phyloP scores from a whole-genome alignment of 2,797 vertebrate genomes.

The Schizopygopsis malacanthus region DNA sequence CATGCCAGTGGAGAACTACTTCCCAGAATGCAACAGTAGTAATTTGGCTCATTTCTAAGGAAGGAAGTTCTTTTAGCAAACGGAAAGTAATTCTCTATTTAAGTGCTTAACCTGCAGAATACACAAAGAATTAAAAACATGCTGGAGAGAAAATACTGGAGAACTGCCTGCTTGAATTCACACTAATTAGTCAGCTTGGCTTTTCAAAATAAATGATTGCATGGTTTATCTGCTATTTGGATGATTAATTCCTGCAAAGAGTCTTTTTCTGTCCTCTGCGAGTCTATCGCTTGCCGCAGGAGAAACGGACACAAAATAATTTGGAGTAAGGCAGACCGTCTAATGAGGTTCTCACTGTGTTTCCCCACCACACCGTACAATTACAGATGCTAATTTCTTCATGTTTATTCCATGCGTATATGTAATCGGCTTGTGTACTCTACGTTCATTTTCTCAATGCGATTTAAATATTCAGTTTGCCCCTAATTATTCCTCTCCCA shows the following conservation, averaged over 20 bases:
- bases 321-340: slow-evolving; percentile 46
- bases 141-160: slow-evolving; percentile 60
- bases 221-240: slow-evolving; percentile 68
- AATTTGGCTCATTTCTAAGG: slow-evolving; percentile 27
- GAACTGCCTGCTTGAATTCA: slow-evolving; percentile 71
- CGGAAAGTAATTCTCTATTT: slow-evolving; percentile 48
- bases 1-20: slow-evolving; percentile 29
- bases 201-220: slow-evolving; percentile 69
- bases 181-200: slow-evolving; percentile 67
- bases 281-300: slow-evolving; percentile 65
- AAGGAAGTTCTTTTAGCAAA: slow-evolving; percentile 44
- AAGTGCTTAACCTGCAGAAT: slow-evolving; percentile 50
- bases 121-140: slow-evolving; percentile 60
- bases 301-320: slow-evolving; percentile 66
- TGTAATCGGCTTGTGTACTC: slow-evolving; percentile 38
- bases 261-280: slow-evolving; percentile 57
- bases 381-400: slow-evolving; percentile 57
- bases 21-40: slow-evolving; percentile 31
- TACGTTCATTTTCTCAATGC: slow-evolving; percentile 9
- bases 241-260: slow-evolving; percentile 73
- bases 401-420: slow-evolving; percentile 45
- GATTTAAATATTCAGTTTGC: slow-evolving; percentile 47
- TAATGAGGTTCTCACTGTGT: slow-evolving; percentile 55
- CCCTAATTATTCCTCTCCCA: slow-evolving; percentile 50
- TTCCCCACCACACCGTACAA: slow-evolving; percentile 37